Evolutionary conservation across 1,140 invertebrate species (phyloP), one percentile per base, ranked within the genome.

Genomic region (Cotesia glomerata): DNA sequence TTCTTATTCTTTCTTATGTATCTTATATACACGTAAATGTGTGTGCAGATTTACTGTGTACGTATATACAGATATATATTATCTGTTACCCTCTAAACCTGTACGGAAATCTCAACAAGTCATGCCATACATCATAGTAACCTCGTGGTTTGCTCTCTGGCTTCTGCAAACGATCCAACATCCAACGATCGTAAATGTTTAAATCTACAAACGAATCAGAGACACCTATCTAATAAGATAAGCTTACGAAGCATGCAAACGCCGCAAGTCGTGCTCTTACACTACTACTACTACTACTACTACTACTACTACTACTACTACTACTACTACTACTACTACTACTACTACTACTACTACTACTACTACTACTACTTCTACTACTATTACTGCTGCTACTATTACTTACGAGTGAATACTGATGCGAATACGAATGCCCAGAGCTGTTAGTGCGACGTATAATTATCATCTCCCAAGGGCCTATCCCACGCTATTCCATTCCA

Each of bases 401-500:
- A 45, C 5, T 45, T 45, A 45, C 39, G 7, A 7, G 11, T 11
- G 11, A 11, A 45, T 11, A 45, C 39, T 45, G 39, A 9, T 45
- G 39, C 39, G 32, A 61, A 61, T 36, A 14, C 51, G 34, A 58
- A 58, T 58, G 56, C 18, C 56, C 56, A 58, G 56, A 58, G 56
- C 56, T 58, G 16, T 16, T 18, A 58, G 18, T 61, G 51, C 52
- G 68, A 68, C 56, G 59, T 73, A 64, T 73, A 73, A 73, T 73
- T 73, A 73, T 73, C 72, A 73, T 73, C 63, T 72, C 72, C 72
- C 72, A 73, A 73, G 72, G 72, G 72, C 72, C 65, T 73, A 73
- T 73, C 72, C 66, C 72, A 73, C 72, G 72, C 72, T 73, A 73
- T 68, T 69, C 72, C 54, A 36, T 32, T 51, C 72, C 54, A 36